Conservation (phyloP, 2,797 vertebrate genomes). For the Pseudomugil tenellus region DNA sequence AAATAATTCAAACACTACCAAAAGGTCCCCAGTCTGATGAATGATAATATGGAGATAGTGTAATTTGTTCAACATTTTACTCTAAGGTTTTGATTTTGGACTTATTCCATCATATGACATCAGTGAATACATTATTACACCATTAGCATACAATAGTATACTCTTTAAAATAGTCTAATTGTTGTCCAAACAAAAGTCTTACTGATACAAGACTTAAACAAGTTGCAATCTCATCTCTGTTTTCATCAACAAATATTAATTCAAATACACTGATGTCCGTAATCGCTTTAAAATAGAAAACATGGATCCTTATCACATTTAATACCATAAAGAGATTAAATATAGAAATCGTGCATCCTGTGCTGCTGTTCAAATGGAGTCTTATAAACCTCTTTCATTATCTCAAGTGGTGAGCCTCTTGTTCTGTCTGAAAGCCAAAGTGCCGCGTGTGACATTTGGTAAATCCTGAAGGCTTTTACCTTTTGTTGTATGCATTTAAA, state of each 20-base stretch:
- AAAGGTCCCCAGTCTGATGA: neutral
- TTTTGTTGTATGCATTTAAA: constrained; percentile 73
- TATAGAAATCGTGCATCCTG: constrained; percentile 18
- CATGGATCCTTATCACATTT: no score
- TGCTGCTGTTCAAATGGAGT: constrained; percentile 39
- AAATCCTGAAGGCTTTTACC: constrained; percentile 59
- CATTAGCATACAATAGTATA: neutral
- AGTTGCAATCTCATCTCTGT: neutral
- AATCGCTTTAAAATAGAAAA: no score
- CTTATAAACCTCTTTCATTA: constrained; percentile 62
- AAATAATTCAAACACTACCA: neutral
- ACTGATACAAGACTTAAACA: neutral
- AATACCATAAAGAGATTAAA: constrained; percentile 40
- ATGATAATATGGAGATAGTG: neutral
- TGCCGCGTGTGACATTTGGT: constrained; percentile 64
- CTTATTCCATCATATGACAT: neutral
- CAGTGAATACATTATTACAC: neutral
- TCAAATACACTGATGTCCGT: constrained; percentile 10
- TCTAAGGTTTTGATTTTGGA: neutral
- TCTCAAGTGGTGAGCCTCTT: constrained; percentile 56
- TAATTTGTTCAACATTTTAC: no score
- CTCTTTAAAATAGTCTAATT: neutral
- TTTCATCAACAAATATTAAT: neutral
- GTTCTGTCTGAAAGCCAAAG: constrained; percentile 42
- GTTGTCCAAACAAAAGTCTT: neutral